Conservation (phyloP, 2,113 vertebrate genomes). For the Mobula hypostoma region DNA sequence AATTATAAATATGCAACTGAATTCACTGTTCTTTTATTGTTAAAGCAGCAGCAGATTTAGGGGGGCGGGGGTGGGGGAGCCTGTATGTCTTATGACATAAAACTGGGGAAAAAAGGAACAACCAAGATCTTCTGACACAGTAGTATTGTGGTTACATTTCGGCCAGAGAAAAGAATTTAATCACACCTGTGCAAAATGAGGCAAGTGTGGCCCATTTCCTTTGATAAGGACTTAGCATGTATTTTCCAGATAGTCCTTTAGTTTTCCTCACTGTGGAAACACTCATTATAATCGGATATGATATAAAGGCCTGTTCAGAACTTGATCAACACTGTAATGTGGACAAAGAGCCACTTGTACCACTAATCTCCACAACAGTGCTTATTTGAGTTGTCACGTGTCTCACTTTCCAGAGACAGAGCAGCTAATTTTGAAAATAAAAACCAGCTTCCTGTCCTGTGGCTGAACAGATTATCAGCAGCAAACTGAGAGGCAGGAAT, state of each 20-base stretch:
- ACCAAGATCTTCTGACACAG: neutral
- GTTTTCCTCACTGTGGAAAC: neutral
- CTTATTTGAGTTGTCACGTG: neutral
- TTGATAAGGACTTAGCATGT: neutral
- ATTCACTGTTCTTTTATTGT: neutral
- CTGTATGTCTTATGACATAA: neutral
- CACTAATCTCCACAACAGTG: neutral
- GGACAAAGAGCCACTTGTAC: neutral
- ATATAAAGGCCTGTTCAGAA: neutral
- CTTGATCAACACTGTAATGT: neutral
- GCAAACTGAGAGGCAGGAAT: neutral
- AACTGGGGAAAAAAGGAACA: neutral
- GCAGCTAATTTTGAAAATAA: neutral
- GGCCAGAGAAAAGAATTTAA: too few relatives aligned
- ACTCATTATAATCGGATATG: neutral
- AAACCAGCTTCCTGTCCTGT: neutral
- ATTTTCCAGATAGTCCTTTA: neutral
- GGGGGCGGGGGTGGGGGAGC: neutral
- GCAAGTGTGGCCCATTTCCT: neutral
- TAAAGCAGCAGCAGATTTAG: neutral
- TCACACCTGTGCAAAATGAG: neutral
- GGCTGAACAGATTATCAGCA: neutral
- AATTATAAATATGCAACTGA: neutral
- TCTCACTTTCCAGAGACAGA: neutral
- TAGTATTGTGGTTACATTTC: neutral